phyloP scores from a whole-genome alignment of 2,797 vertebrate species.

The Enteromius unitaeniatus region DNA sequence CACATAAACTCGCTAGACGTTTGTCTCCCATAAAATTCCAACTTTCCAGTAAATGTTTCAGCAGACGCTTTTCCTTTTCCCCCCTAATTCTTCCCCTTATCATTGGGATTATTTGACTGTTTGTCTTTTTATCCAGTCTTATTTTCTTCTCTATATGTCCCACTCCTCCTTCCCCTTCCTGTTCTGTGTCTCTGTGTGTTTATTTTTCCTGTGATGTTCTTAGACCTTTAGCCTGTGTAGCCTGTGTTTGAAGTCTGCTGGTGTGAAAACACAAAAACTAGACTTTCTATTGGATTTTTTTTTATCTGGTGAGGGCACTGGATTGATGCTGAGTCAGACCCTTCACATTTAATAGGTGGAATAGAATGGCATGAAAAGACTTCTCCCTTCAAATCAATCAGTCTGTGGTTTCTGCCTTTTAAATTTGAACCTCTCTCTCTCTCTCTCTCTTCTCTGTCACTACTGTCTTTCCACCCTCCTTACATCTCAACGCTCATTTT shows the following conservation, averaged over 20 bases:
- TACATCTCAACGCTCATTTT: constrained; percentile 10
- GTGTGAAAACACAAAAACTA: constrained; percentile 17
- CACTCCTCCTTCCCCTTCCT: constrained; percentile 1
- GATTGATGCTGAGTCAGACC: background rate
- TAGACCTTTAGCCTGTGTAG: constrained; percentile 15
- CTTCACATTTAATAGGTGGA: constrained; percentile 30
- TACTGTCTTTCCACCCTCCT: constrained; percentile 26
- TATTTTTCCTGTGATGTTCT: constrained; percentile 24
- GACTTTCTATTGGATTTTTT: constrained; percentile 15
- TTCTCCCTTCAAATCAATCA: constrained; percentile 43
- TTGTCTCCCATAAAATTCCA: constrained; percentile 37
- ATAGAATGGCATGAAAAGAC: constrained; percentile 36
- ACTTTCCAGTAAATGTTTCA: constrained; percentile 33
- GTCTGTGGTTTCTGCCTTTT: constrained; percentile 47
- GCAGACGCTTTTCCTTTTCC: constrained; percentile 5
- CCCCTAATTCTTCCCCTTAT: constrained; percentile 12
- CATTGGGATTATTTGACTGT: background rate
- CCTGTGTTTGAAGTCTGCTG: constrained; percentile 32
- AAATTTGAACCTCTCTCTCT: constrained; percentile 29
- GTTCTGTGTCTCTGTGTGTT: constrained; percentile 19
- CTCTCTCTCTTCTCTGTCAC: background rate
- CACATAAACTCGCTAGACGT: constrained; percentile 41
- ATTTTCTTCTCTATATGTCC: constrained; percentile 16
- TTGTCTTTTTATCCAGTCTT: constrained; percentile 18
- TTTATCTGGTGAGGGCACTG: constrained; percentile 11